Base-by-base conservation (phyloP, 1,140 invertebrate genomes). In the Drosophila orena region DNA sequence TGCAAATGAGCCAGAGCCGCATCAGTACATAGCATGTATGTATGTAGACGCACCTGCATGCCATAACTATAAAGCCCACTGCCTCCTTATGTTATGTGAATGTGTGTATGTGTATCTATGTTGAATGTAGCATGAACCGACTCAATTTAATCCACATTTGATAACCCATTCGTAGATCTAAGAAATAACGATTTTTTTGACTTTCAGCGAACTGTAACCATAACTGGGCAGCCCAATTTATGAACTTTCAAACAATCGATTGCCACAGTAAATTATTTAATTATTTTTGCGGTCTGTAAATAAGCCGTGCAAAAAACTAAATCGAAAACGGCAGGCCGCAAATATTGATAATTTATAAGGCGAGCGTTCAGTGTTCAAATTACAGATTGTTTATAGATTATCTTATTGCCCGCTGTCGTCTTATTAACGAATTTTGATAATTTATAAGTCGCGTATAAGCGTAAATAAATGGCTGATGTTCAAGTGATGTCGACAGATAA, bases 361-460 rank as follows among this genome's bases (percentile, higher is more conserved):
- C 27, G 14, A 30, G 34, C 54, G 42, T 4, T 27, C 52, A 2
- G 46, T 64, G 65, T 15, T 42, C 59, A 62, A 79, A 69, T 79
- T 71, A 57, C 47, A 65, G 64, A 78, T 70, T 78, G 70, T 74
- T 81, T 74, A 58, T 55, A 57, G 79, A 78, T 86, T 81, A 88
- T 86, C 83, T 86, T 88, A 76, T 88, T 81, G 62, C 71, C 52
- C 34, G 49, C 47, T 79, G 78, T 81, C 69, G 52, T 49, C 73
- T 64, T 72, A 68, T 84, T 81, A 74, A 47, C 47, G 54, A 70
- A 65, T 75, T 77, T 68, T 85, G 74, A 86, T 86, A 86, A 85
- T 74, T 74, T 85, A 85, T 74, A 78, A 86, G 50, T 27, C 40
- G 30, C 47, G 52, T 59, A 70, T 20, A 65, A 77, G 65, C 69